These are phyloP conservation scores for Oreonectes daqikongensis DNA, from an alignment of 2,797 vertebrate genomes.

Conservation along the genomic window DNA sequence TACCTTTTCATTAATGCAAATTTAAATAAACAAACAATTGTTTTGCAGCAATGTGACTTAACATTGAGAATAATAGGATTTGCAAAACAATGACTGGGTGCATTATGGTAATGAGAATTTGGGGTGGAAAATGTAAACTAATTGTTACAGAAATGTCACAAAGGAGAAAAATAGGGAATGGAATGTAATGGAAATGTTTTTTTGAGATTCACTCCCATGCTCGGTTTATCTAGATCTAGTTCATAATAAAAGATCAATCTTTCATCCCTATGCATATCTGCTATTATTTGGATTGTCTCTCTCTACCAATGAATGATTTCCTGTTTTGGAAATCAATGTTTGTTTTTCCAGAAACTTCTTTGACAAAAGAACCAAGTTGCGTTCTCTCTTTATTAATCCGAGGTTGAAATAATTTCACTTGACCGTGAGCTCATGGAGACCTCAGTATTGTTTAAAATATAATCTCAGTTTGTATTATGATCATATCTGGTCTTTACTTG, in stretches of 20 bases:
- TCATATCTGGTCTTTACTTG: slow-evolving; percentile 5
- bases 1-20: background rate
- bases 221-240: background rate
- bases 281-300: slow-evolving; percentile 13
- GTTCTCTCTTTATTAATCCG: background rate
- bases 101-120: background rate
- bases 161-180: no score
- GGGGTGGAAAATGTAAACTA: background rate
- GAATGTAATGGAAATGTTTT: background rate
- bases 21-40: background rate
- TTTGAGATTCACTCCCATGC: background rate
- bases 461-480: background rate
- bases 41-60: background rate
- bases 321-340: slow-evolving; percentile 10
- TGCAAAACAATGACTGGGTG: background rate
- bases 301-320: background rate
- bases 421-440: background rate
- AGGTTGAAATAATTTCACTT: slow-evolving; percentile 13
- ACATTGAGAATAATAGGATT: background rate
- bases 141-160: background rate
- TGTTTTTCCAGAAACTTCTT: background rate
- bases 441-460: slow-evolving; percentile 1
- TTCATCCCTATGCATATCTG: background rate
- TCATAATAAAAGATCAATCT: background rate
- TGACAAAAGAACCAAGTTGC: slow-evolving; percentile 4